phyloP scores from a whole-genome alignment of 1,140 invertebrate genomes.

The Oedothorax gibbosus region DNA sequence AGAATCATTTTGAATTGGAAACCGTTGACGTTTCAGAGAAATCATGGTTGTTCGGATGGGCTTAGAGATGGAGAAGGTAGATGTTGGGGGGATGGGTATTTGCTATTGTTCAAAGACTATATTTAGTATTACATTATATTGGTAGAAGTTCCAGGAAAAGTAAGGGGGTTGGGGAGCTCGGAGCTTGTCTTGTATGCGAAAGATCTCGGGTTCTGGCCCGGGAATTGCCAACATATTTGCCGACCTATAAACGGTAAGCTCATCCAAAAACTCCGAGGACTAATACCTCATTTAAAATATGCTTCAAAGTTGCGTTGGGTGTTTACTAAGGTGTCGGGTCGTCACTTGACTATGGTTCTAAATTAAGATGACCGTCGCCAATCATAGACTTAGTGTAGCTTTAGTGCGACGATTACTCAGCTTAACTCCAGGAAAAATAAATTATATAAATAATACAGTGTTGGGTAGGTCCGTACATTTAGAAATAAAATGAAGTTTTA shows the following conservation, averaged over 20 bases:
- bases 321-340: no score
- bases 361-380: no score
- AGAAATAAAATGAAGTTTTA: no score
- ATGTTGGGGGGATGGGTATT: slow-evolving; percentile 11
- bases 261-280: no score
- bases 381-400: neutral
- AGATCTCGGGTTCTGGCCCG: no score
- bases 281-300: no score
- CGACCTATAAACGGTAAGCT: neutral
- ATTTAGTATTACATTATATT: neutral
- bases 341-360: no score
- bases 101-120: slow-evolving; percentile 4
- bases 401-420: neutral
- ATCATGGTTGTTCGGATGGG: slow-evolving; percentile 16
- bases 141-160: neutral
- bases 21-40: slow-evolving; percentile 48
- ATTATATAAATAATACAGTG: no score
- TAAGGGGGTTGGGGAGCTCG: neutral
- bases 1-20: slow-evolving; percentile 2
- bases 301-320: no score
- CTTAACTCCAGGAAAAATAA: no score
- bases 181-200: no score
- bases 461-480: no score
- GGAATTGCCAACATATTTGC: neutral
- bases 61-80: neutral